These are phyloP conservation scores for Heterochromis multidens DNA, from an alignment of 2,113 vertebrate genomes.

Conservation along the genomic window DNA sequence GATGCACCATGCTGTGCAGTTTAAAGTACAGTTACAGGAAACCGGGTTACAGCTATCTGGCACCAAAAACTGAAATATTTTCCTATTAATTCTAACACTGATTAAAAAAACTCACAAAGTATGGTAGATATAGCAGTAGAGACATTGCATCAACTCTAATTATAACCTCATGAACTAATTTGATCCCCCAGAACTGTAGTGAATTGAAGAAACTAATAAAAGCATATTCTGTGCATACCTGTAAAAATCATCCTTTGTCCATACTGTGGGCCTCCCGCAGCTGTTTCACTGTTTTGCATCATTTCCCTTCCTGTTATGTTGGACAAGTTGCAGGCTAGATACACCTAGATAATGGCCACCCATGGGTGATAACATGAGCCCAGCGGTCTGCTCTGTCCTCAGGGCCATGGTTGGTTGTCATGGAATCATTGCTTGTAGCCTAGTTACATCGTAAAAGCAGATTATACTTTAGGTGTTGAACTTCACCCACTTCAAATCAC, in stretches of 20 bases:
- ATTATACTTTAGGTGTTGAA: not conserved
- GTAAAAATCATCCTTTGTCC: constrained; percentile 74
- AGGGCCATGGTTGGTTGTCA: constrained; percentile 51
- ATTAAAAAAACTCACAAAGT: not conserved
- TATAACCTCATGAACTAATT: not conserved
- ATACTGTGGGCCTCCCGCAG: not conserved
- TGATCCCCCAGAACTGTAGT: not conserved
- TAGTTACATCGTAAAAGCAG: constrained; percentile 1
- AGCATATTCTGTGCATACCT: constrained; percentile 2
- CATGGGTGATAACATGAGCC: constrained; percentile 25
- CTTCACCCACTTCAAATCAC: not conserved
- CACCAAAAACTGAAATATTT: not conserved
- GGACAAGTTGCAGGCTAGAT: not conserved
- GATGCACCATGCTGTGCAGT: not conserved
- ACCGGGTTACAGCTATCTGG: not conserved
- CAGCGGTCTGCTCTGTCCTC: constrained; percentile 13
- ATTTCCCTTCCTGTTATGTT: not conserved
- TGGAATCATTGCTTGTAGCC: constrained; percentile 29
- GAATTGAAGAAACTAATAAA: not conserved
- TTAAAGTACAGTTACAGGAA: not conserved
- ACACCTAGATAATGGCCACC: not conserved
- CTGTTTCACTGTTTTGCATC: not conserved
- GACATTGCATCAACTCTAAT: not conserved
- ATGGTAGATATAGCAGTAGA: not conserved
- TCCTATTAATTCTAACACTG: not conserved